Base-by-base conservation (phyloP, 2,888 invertebrate species). In the Trissonchulus sp. region DNA sequence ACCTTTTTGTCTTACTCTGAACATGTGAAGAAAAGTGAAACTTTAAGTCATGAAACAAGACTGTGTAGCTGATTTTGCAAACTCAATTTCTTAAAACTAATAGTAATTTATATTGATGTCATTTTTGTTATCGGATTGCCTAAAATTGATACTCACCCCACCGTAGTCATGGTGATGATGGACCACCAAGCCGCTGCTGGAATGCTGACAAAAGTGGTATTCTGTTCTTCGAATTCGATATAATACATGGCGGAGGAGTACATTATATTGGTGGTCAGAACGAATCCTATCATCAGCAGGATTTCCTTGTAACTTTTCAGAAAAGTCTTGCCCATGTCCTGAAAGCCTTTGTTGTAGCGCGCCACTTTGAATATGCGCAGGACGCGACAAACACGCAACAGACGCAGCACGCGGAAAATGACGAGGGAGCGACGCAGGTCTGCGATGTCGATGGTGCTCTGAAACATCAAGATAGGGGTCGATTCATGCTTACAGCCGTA, bases 131-230 rank as follows among this genome's bases (percentile, higher is more conserved):
- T n/a, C n/a, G n/a, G n/a, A n/a, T n/a, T n/a, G n/a, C n/a, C n/a
- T n/a, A n/a, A n/a, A n/a, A n/a, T n/a, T n/a, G n/a, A n/a, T n/a
- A 65, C 65, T 65, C 72, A 75, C 1, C 75, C 75, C 2, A 75
- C 75, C 8, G 75, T 75, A 1, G 75, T 75, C 75, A 75, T 75
- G 3, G 75, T 75, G 33, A 75, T 68, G 30, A 75, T 60, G 36
- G 72, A 75, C 75, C 75, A 75, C 75, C 75, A 75, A 28, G 38
- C 62, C 23, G 75, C 75, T 34, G 38, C 75, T 1, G 75, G 75
- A 18, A 75, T 75, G 72, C 36, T 35, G 3, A 28, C 28, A 35
- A 75, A 75, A 23, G 63, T 2, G 34, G 75, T 75, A 37, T 63
- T 36, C 1, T 60, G 33, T 37, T 60, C 38, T 15, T 72, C 73